These are phyloP conservation scores for Chloromyia formosa DNA, from an alignment of 2,888 invertebrate genomes.

Conservation along the genomic window DNA sequence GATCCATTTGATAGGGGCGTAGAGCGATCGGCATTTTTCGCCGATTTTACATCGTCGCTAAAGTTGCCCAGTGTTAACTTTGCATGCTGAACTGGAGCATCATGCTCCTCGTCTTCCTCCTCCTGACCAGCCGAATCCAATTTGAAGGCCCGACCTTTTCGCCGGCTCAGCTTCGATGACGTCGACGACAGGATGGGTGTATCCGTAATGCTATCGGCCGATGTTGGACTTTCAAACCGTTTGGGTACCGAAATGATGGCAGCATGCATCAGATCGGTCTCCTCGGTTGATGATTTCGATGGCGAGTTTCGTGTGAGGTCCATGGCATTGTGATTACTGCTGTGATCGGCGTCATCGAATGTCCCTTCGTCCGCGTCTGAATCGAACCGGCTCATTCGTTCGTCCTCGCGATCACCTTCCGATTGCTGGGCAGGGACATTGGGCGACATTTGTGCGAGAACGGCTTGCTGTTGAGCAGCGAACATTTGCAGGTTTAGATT, in stretches of 20 bases:
- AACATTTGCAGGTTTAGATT: conserved; percentile 63
- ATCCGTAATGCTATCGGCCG: conserved; percentile 48
- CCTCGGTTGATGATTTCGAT: conserved; percentile 52
- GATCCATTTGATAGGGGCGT: not conserved
- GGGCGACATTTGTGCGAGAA: conserved; percentile 61
- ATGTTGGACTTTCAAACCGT: not conserved
- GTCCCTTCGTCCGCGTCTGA: conserved; percentile 48
- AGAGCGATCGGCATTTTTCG: not conserved
- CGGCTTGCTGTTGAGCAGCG: conserved; percentile 63
- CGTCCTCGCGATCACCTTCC: not conserved
- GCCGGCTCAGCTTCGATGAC: conserved; percentile 67
- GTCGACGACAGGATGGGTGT: conserved; percentile 50
- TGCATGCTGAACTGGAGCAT: conserved; percentile 61
- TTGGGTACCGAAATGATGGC: not conserved
- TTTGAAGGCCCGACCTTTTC: conserved; percentile 88
- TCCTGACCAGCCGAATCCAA: conserved; percentile 67
- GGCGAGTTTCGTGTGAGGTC: conserved; percentile 61
- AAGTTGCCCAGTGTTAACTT: conserved; percentile 31
- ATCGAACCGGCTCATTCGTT: not conserved
- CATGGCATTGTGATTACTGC: conserved; percentile 57
- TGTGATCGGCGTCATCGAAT: conserved; percentile 53
- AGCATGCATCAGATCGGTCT: too few species aligned
- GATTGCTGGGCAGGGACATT: conserved; percentile 53
- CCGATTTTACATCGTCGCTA: not conserved
- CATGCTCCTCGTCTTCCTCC: conserved; percentile 61